Evolutionary conservation across 92 coral and sea anemone species (phyloP).

Genomic region (Epizoanthus ramosus): DNA sequence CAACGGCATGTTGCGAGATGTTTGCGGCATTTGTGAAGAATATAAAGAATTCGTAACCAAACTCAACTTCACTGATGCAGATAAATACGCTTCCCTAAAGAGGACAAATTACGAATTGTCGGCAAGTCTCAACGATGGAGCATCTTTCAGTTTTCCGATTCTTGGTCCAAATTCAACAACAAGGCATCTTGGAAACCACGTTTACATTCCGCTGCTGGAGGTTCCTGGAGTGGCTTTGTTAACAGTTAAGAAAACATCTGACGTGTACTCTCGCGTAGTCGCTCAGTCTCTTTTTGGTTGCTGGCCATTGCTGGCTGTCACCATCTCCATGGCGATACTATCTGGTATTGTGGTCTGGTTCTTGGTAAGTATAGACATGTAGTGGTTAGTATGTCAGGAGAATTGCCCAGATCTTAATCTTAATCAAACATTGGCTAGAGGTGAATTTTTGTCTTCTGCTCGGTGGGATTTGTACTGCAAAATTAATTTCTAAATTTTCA

Average conservation of each 20-base stretch:
- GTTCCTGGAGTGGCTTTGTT: constrained; percentile 45
- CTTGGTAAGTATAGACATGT: constrained; percentile 27
- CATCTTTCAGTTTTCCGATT: constrained; percentile 46
- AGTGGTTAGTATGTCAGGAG: too few species aligned
- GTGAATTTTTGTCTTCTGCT: too few species aligned
- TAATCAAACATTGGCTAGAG: too few species aligned
- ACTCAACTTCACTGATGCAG: neutral
- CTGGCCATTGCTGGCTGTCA: constrained; percentile 29
- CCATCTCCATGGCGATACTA: constrained; percentile 15
- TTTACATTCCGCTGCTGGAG: constrained; percentile 45
- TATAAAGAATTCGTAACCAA: constrained; percentile 10
- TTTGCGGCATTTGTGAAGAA: constrained; percentile 41
- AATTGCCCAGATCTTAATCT: too few species aligned
- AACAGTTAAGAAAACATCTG: constrained; percentile 28
- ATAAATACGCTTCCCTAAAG: neutral
- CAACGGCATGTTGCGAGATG: constrained; percentile 5
- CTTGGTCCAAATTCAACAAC: constrained; percentile 41
- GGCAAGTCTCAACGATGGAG: constrained; percentile 19
- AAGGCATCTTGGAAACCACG: constrained; percentile 12
- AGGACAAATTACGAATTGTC: constrained; percentile 5
- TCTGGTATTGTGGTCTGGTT: constrained; percentile 50
- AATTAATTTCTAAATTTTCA: too few species aligned
- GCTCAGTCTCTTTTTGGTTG: constrained; percentile 12
- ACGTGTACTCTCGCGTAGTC: constrained; percentile 17
- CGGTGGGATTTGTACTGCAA: too few species aligned